These are phyloP conservation scores for Neogale vison DNA, from an alignment of 2,113 vertebrate genomes.

Conservation along the genomic window DNA sequence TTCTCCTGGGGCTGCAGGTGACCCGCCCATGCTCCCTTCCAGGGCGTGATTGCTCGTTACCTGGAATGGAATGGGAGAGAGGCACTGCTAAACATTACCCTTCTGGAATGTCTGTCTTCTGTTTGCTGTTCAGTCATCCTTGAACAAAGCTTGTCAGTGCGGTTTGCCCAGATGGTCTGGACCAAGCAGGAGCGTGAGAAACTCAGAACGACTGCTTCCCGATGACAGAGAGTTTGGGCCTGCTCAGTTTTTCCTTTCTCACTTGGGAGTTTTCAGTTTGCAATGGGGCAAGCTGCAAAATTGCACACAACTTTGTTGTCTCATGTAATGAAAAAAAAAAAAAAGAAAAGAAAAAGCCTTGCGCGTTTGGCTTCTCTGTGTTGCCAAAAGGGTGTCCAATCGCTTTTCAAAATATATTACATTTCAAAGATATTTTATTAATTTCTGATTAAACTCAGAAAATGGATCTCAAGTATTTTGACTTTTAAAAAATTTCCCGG, in stretches of 20 bases:
- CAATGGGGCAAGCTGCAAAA: rapidly evolving
- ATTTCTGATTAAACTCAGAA: background rate
- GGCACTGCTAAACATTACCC: rapidly evolving
- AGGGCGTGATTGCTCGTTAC: rapidly evolving
- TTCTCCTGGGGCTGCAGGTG: too few relatives aligned
- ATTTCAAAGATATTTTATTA: background rate
- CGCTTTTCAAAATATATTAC: background rate
- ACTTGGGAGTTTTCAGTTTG: background rate
- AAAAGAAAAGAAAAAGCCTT: background rate
- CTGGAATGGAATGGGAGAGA: background rate
- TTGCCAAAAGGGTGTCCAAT: background rate
- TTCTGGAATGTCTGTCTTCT: background rate
- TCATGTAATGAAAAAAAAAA: background rate
- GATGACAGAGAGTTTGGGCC: background rate
- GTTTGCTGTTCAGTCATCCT: background rate
- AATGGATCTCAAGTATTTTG: background rate
- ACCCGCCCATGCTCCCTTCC: background rate
- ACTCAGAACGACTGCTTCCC: rapidly evolving
- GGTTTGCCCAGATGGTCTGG: background rate
- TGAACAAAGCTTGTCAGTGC: background rate
- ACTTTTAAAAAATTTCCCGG: background rate
- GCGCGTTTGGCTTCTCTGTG: background rate
- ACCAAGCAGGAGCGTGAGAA: rapidly evolving
- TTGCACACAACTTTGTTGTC: background rate
- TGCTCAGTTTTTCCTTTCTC: background rate